phyloP scores from a whole-genome alignment of 2,113 vertebrate genomes.

The Delphinus delphis region DNA sequence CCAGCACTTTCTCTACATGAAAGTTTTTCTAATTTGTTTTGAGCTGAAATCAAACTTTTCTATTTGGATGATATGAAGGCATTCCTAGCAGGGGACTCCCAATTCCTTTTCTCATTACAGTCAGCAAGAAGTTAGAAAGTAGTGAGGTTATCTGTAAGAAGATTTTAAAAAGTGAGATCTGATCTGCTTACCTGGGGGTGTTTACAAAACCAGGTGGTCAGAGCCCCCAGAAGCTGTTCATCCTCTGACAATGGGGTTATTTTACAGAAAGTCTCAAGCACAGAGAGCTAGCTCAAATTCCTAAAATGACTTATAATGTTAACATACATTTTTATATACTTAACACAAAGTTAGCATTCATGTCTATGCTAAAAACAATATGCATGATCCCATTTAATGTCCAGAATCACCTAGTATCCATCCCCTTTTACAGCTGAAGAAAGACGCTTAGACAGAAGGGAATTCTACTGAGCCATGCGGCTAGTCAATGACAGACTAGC shows the following conservation, averaged over 20 bases:
- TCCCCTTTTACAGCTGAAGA: neutral
- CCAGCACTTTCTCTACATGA: neutral
- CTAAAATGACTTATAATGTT: neutral
- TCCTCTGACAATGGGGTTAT: neutral
- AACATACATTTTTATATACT: neutral
- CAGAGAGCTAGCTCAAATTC: neutral
- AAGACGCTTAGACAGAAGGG: neutral
- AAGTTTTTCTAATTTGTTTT: neutral
- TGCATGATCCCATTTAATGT: neutral
- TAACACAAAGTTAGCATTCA: neutral
- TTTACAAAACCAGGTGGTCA: neutral
- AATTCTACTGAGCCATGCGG: neutral
- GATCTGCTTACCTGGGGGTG: neutral
- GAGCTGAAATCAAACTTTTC: neutral
- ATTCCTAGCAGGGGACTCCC: neutral
- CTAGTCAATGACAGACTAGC: neutral
- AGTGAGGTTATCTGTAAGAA: neutral
- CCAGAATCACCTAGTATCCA: neutral
- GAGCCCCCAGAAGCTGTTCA: neutral
- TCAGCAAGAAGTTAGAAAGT: neutral
- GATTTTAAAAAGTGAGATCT: neutral
- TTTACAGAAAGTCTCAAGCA: neutral
- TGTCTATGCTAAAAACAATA: neutral
- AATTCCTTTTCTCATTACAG: neutral
- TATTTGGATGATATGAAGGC: neutral